Evolutionary conservation across 2,113 vertebrate species (phyloP).

Genomic region (Brachirus orientalis): DNA sequence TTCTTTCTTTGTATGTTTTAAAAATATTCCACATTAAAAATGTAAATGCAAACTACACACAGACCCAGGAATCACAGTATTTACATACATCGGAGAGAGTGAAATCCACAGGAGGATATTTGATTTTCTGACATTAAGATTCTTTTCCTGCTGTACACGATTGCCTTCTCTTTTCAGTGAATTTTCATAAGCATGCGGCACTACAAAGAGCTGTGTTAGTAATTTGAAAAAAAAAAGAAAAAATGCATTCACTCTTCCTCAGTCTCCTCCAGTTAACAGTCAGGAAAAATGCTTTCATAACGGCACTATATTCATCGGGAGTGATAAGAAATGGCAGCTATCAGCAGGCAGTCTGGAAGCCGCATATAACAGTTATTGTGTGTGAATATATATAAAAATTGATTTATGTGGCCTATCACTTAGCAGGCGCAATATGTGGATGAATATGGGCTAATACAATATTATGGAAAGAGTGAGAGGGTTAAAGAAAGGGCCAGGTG

Average conservation of each 20-base stretch:
- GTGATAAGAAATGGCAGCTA: conserved; percentile 78
- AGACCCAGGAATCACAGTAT: conserved; percentile 1
- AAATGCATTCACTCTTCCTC: conserved; percentile 31
- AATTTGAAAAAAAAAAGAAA: conserved; percentile 52
- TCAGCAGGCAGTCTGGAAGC: conserved; percentile 64
- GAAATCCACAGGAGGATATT: conserved; percentile 10
- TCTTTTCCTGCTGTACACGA: conserved; percentile 1
- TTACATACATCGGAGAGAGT: conserved; percentile 7
- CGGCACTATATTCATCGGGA: conserved; percentile 48
- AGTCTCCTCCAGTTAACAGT: conserved; percentile 56
- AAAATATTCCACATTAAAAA: not conserved
- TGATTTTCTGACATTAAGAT: conserved; percentile 16
- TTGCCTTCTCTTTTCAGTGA: conserved; percentile 11
- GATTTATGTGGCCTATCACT: conserved; percentile 71
- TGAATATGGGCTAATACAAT: conserved; percentile 67
- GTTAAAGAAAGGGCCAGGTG: conserved; percentile 53
- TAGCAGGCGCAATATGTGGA: conserved; percentile 54
- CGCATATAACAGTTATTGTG: conserved; percentile 61
- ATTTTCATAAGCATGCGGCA: conserved; percentile 31
- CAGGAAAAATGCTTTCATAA: conserved; percentile 64
- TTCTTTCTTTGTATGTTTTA: conserved; percentile 5
- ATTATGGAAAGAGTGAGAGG: conserved; percentile 44
- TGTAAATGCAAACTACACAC: not conserved
- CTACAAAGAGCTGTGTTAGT: conserved; percentile 53
- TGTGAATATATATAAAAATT: conserved; percentile 49